Evolutionary conservation across 2,113 vertebrate species (phyloP), one percentile per base, ranked within the genome.

Genomic region (Nerophis lumbriciformis): DNA sequence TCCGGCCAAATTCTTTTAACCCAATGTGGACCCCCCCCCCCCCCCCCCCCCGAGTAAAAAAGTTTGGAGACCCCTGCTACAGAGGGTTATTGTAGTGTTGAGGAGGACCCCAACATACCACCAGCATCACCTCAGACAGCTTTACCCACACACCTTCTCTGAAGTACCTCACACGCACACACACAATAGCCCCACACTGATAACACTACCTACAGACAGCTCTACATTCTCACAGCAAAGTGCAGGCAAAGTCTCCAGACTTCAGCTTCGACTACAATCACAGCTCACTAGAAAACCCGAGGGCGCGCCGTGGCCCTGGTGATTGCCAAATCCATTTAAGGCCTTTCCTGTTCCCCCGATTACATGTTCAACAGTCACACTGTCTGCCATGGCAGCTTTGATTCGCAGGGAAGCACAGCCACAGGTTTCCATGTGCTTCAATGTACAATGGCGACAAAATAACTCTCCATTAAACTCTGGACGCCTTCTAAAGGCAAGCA

Each of bases 171-270:
- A 10, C 11, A 8, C 42, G 42, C 42, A 44, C 9, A 45, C 42
- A 45, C 10, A 45, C 3, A 28, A 28, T 28, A 28, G 28, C 3
- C 1, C 28, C 28, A 57, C 62, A 72, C 57, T 71, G 53, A 84
- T 84, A 85, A 83, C 75, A 67, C 83, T 71, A 79, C 77, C 83
- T 53, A 60, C 14, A 61, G 62, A 66, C 71, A 76, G 57, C 72
- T 69, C 72, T 70, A 83, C 82, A 87, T 87, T 82, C 86, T 85
- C 84, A 88, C 82, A 80, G 79, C 85, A 91, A 90, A 90, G 88
- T 90, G 88, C 88, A 88, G 83, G 73, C 81, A 72, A 89, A 88
- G 83, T 76, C 70, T 79, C 74, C 67, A 55, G 77, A 63, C 76
- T 78, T 81, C 75, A 88, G 87, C 81, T 91, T 89, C 66, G 79